A percentile compares a stretch with the other conserved stretches of the same genome.
Evolutionary conservation across 2,888 invertebrate species (phyloP).

Genomic region (Azorinus chamasolen): DNA sequence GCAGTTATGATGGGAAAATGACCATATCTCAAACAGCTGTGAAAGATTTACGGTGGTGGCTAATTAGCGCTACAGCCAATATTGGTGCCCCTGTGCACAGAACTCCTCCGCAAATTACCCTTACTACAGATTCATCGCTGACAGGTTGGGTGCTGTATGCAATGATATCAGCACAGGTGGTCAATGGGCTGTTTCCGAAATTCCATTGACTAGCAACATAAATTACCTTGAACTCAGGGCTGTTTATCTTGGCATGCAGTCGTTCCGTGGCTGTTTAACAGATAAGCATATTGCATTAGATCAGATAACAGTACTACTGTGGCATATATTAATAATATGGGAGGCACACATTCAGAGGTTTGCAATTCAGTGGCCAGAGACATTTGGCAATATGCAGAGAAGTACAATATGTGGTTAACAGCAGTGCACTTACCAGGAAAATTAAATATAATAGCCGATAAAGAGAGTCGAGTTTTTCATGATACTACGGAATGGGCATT

Average conservation of each 20-base stretch:
- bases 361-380: slow-evolving; percentile 13
- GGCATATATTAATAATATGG: slow-evolving; percentile 20
- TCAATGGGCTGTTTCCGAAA: slow-evolving; percentile 20
- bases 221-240: slow-evolving; percentile 31
- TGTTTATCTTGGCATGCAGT: slow-evolving; percentile 4
- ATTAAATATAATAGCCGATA: neutral
- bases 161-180: slow-evolving; percentile 12
- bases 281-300: slow-evolving; percentile 8
- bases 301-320: slow-evolving; percentile 5
- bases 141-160: slow-evolving; percentile 25
- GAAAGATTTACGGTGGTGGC: slow-evolving; percentile 24
- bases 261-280: slow-evolving; percentile 7
- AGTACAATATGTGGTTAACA: neutral
- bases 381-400: neutral
- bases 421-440: neutral
- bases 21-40: neutral
- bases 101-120: neutral
- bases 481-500: too few species aligned
- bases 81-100: neutral
- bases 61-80: slow-evolving; percentile 4
- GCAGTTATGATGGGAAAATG: slow-evolving; percentile 23
- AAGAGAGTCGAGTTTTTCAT: too few species aligned
- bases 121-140: slow-evolving; percentile 14
- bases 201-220: slow-evolving; percentile 15
- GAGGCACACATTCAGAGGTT: slow-evolving; percentile 15